Conservation (phyloP, 2,113 vertebrate genomes). For the Euleptes europaea region DNA sequence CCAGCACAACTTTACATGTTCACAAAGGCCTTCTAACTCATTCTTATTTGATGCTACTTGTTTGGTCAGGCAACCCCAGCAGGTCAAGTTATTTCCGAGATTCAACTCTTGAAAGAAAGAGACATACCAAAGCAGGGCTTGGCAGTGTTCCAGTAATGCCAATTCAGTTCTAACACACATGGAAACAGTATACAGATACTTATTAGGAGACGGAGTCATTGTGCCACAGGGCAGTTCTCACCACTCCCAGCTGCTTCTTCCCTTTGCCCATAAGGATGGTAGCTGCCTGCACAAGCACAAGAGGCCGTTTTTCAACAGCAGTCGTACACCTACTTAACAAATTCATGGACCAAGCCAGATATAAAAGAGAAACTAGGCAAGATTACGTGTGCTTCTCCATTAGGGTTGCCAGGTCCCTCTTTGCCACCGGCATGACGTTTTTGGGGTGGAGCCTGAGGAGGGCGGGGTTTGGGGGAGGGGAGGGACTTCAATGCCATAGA, state of each 20-base stretch:
- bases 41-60: background rate
- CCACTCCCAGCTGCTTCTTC: slow-evolving; percentile 1
- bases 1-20: no score
- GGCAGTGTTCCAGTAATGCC: background rate
- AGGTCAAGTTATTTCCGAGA: background rate
- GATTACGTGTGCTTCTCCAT: background rate
- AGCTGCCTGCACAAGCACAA: background rate
- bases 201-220: background rate
- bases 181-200: no score
- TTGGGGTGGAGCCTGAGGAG: no score
- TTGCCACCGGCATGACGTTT: no score
- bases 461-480: no score
- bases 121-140: background rate
- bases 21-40: background rate
- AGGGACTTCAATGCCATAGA: no score
- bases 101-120: background rate
- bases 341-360: background rate
- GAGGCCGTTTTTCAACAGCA: background rate
- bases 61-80: background rate
- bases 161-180: no score
- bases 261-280: background rate
- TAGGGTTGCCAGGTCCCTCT: no score
- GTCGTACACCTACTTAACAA: background rate
- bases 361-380: background rate
- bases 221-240: slow-evolving; percentile 14